Evolutionary conservation across 2,113 vertebrate genomes (phyloP), one percentile per base, ranked within the genome.

Genomic region (Gambusia affinis): DNA sequence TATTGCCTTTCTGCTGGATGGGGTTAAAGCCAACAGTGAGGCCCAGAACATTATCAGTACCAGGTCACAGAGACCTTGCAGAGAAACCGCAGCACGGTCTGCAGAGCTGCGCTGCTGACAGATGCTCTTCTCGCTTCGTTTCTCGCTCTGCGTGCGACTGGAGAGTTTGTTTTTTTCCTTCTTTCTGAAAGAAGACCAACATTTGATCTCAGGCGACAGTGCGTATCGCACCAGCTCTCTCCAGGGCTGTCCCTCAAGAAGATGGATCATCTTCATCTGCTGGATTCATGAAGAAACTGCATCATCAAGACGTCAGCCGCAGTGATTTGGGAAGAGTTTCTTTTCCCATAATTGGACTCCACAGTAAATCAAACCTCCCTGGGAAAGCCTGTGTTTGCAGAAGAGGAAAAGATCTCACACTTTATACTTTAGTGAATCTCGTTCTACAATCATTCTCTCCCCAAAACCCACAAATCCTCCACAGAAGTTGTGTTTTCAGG

Each of bases 1-100:
- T 73, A 80, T 92, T 93, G 73, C 87, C 76, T 79, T 67, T 67
- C 64, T 73, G 84, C 75, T 88, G 88, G 85, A 83, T 77, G 75
- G 76, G 77, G 86, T 80, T 78, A 57, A 68, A 86, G 88, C 88
- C 90, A 89, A 78, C 70, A 24, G 22, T 71, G 80, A 68, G 85
- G 89, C 84, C 85, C 85, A 83, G 79, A 67, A 65, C 37, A n/a
- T 76, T 69, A 64, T 78, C 27, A 44, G 61, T 74, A 79, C 87
- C 84, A 87, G 92, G 89, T 92, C 90, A 90, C 71, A n/a, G n/a
- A 64, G 87, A 92, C 88, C 87, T 87, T 84, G 74, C 85, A 80
- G 76, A 44, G 71, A 11, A 57, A 91, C 83, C 88, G 73, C 76
- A 79, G 60, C 72, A 75, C 76, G 81, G 86, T 85, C 82, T 70